Conservation (phyloP, 2,113 vertebrate species). For the Connochaetes taurinus region DNA sequence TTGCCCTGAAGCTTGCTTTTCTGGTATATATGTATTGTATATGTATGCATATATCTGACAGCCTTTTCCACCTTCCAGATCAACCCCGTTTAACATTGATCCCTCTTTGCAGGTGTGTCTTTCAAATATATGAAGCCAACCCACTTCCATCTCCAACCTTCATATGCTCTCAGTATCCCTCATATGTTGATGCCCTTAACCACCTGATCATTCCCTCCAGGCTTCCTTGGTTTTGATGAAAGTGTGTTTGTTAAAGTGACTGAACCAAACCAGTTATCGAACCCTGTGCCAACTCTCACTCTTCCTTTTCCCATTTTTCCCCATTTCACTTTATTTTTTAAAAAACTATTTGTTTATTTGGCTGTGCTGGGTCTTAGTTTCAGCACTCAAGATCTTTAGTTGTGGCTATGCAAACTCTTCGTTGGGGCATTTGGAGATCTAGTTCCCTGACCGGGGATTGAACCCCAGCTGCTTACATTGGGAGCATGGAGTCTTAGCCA, state of each 20-base stretch:
- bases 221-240: background rate
- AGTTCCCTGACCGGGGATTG: background rate
- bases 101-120: background rate
- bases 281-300: background rate
- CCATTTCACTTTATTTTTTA: background rate
- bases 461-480: background rate
- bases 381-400: background rate
- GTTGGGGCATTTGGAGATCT: background rate
- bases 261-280: background rate
- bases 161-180: background rate
- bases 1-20: background rate
- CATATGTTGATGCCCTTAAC: background rate
- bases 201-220: background rate
- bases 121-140: background rate
- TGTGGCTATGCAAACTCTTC: background rate
- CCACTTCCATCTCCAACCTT: background rate
- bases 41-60: background rate
- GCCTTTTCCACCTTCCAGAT: background rate
- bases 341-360: background rate
- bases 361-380: background rate
- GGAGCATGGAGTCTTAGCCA: background rate
- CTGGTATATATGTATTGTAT: background rate
- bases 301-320: background rate
- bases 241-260: background rate
- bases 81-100: background rate